Base-by-base conservation (phyloP, 53 echinoderm and acorn worm species). In the Paelopatides confundens region DNA sequence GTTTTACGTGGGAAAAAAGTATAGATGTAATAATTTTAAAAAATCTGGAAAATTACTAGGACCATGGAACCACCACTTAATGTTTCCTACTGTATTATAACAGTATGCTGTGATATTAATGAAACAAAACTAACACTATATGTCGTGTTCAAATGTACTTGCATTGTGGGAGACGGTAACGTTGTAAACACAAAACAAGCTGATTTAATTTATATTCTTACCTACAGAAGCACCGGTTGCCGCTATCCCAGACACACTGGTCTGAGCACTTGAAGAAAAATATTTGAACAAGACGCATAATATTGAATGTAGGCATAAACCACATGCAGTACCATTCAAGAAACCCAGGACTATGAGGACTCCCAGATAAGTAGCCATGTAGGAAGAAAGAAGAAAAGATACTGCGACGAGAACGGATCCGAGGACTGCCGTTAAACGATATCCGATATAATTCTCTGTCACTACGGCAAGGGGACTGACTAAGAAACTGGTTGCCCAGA, bases 401-500 rank as follows among this genome's bases (percentile, higher is more conserved):
- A 15, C 13, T 29, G 79, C 40, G 7, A 31, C 26, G 0, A 51
- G 26, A 17, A 79, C 32, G 2, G 79, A 29, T 10, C 79, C 79
- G 12, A 79, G 15, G 30, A 79, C 53, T 0, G 53, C 29, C 8
- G 79, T 79, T 3, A 51, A 33, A 53, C 79, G 51, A 13, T 79
- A 79, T 8, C 79, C 79, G 51, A 79, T 79, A 28, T 79, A 51
- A 31, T 21, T 52, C 53, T 79, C 79, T 51, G 8, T 21, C 17
- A 79, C 15, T 4, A 79, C 51, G 51, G 79, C 79, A 0, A 79
- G 28, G 24, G 79, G 79, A 53, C 79, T 79, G 79, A 79, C 32
- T 10, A 79, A 47, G 31, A 31, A 79, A 32, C 52, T 50, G 11
- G 15, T 18, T 29, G 79, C 51, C 79, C 79, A 79, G 31, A 53